Conservation (phyloP, 1,140 invertebrate genomes). For the Reticulitermes speratus region DNA sequence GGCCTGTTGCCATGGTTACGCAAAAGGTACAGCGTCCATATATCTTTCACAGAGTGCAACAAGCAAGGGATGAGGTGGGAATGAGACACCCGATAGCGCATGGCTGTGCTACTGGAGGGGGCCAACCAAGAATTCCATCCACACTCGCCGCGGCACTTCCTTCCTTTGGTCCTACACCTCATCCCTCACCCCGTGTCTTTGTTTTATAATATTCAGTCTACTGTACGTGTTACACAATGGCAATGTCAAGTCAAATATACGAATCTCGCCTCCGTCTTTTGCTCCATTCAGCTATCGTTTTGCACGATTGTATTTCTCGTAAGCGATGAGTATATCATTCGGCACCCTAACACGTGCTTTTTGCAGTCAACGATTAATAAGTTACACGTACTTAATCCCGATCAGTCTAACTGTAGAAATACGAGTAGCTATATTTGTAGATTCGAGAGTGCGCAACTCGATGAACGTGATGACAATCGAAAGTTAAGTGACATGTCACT, state of each 20-base stretch:
- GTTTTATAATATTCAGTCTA: background rate
- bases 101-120: background rate
- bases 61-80: slow-evolving; percentile 3
- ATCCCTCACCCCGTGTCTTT: background rate
- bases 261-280: background rate
- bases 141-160: too few species aligned
- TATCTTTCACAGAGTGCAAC: background rate
- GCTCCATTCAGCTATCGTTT: background rate
- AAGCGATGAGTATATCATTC: background rate
- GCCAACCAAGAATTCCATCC: background rate
- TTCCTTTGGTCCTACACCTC: background rate
- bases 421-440: background rate
- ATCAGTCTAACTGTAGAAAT: background rate
- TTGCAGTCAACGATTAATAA: background rate
- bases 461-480: background rate
- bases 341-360: background rate
- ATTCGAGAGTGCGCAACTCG: background rate
- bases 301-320: background rate
- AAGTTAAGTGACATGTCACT: background rate
- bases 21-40: background rate
- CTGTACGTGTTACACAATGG: background rate
- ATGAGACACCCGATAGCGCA: background rate
- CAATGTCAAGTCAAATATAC: background rate
- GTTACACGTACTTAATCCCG: background rate
- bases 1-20: slow-evolving; percentile 1